Percentiles rank a stretch among this genome's conserved stretches.
Evolutionary conservation across 2,888 invertebrate species (phyloP).

Genomic region (Trachelus iudaicus): DNA sequence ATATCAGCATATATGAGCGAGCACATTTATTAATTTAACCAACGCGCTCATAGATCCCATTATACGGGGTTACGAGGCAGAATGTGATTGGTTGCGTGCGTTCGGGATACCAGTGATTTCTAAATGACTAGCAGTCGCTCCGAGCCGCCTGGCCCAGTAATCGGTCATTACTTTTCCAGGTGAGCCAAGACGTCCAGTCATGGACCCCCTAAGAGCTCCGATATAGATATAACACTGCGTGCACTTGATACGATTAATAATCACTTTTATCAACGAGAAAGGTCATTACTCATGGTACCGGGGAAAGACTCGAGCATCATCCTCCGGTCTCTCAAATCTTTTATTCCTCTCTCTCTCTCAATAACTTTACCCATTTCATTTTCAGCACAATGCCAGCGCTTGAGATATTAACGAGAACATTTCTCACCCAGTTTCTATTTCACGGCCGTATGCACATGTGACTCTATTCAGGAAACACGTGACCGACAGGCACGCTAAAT

Average conservation of each 20-base stretch:
- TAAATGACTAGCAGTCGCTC: slow-evolving; percentile 12
- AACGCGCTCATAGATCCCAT: slow-evolving; percentile 28
- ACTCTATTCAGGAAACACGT: too few relatives aligned
- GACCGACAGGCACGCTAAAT: too few relatives aligned
- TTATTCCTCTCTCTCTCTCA: too few relatives aligned
- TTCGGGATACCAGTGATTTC: slow-evolving; percentile 5
- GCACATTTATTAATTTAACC: slow-evolving; percentile 37
- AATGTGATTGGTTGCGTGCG: slow-evolving; percentile 32
- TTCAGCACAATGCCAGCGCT: too few relatives aligned
- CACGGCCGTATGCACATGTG: too few relatives aligned
- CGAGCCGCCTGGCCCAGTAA: background rate
- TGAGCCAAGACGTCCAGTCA: slow-evolving; percentile 26
- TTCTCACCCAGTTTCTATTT: too few relatives aligned
- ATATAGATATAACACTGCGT: slow-evolving; percentile 25
- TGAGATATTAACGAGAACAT: too few relatives aligned
- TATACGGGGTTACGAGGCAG: slow-evolving; percentile 35
- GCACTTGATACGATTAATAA: slow-evolving; percentile 25
- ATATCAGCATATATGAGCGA: slow-evolving; percentile 9
- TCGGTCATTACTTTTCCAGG: slow-evolving; percentile 1
- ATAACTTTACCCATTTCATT: too few relatives aligned
- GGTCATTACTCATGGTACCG: too few relatives aligned
- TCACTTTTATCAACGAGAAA: slow-evolving; percentile 11
- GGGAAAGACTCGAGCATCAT: too few relatives aligned
- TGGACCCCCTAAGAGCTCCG: slow-evolving; percentile 24
- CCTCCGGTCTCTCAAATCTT: too few relatives aligned